These are phyloP conservation scores for Mactra quadrangularis DNA, from an alignment of 1,140 invertebrate genomes.

Conservation along the genomic window DNA sequence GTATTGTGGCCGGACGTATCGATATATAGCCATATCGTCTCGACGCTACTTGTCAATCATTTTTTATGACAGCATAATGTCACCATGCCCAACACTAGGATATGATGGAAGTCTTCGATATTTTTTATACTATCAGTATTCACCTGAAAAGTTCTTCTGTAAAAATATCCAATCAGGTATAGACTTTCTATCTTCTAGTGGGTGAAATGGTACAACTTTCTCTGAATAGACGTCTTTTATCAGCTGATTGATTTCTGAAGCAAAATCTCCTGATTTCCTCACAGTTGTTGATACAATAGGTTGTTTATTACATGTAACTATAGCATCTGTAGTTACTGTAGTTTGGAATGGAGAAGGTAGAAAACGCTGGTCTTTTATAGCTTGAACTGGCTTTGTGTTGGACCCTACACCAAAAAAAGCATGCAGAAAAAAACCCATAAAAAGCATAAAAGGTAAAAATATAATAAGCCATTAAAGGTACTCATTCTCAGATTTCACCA, in stretches of 20 bases:
- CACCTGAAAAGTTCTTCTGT: constrained; percentile 5
- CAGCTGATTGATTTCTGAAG: constrained; percentile 35
- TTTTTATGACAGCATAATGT: too few species aligned
- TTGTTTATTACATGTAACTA: background rate
- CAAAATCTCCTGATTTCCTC: constrained; percentile 12
- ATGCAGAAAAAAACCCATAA: constrained; percentile 24
- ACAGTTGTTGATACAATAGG: background rate
- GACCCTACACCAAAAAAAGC: constrained; percentile 54
- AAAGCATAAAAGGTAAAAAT: constrained; percentile 10
- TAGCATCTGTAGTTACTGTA: background rate
- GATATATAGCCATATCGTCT: too few species aligned
- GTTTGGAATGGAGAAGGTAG: constrained; percentile 33
- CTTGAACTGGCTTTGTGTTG: constrained; percentile 12
- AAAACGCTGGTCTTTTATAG: background rate
- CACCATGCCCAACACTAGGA: too few species aligned
- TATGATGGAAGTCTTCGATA: too few species aligned
- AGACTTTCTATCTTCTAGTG: constrained; percentile 12
- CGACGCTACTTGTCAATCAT: too few species aligned
- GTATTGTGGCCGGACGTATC: too few species aligned
- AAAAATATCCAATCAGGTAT: constrained; percentile 58
- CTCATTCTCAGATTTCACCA: too few species aligned
- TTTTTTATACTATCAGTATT: too few species aligned
- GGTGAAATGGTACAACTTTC: constrained; percentile 44
- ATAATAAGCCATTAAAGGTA: too few species aligned
- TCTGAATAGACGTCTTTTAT: constrained; percentile 60